Conservation (phyloP, 2,888 invertebrate genomes). For the Agrochola lota region DNA sequence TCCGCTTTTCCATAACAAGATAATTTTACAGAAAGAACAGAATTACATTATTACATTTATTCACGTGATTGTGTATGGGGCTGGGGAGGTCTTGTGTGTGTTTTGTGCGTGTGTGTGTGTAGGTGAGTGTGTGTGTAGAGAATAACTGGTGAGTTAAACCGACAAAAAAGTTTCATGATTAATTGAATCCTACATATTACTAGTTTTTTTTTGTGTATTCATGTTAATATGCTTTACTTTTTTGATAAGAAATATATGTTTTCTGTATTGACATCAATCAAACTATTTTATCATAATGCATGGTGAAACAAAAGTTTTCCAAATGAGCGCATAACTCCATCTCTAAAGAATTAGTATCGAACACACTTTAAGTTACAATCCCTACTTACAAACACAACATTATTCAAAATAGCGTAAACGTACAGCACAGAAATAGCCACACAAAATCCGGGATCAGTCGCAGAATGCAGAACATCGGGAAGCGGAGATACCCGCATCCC, state of each 20-base stretch:
- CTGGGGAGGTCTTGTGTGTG: no score
- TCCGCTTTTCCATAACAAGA: no score
- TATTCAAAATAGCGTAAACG: slow-evolving; percentile 29
- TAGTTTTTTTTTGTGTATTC: not conserved
- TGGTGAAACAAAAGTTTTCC: not conserved
- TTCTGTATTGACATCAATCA: not conserved
- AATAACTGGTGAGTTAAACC: no score
- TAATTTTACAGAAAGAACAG: no score
- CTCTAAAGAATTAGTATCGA: not conserved
- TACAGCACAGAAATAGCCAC: slow-evolving; percentile 35
- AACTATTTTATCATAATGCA: not conserved
- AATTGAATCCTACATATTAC: not conserved
- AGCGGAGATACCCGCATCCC: slow-evolving; percentile 49
- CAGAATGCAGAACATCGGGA: slow-evolving; percentile 56
- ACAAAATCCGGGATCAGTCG: slow-evolving; percentile 54
- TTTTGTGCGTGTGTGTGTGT: no score
- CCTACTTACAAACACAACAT: slow-evolving; percentile 1
- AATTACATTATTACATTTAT: no score
- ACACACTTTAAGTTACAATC: not conserved
- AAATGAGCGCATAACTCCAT: not conserved
- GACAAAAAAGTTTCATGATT: not conserved
- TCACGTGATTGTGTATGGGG: no score
- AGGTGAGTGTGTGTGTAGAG: no score
- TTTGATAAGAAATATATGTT: not conserved
- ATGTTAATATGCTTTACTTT: not conserved